Base-by-base conservation (phyloP, 2,888 invertebrate genomes). In the Conistra vaccinii region DNA sequence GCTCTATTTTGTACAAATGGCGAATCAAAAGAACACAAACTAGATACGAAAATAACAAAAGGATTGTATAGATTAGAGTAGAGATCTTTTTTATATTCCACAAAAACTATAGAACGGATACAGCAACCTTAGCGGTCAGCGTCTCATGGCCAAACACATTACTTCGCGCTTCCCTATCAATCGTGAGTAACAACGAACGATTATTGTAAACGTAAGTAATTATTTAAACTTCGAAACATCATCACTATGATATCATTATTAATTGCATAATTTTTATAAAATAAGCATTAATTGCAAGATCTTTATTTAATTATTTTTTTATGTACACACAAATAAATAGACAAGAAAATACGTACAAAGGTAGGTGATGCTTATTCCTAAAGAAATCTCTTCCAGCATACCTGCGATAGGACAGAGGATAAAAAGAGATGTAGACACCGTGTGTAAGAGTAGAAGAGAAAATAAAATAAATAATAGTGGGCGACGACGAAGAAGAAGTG, bases 131-230 rank as follows among this genome's bases (percentile, higher is more conserved):
- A 62, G 67, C 60, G 53, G 73, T 45, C 55, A 48, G 35, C 72
- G 57, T 87, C 88, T 87, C 88, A 88, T 60, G 88, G 88, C 66
- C 89, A 80, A 82, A 84, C 73, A 42, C 69, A 85, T 82, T 84
- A 81, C 58, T 60, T 61, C 60, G 69, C 60, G 72, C 83, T 87
- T 86, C 87, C 80, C 68, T 66, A 17, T n/a, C 17, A 62, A 32
- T 85, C 81, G 74, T 84, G 80, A 81, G 76, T 69, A 70, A 73
- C 61, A 60, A 80, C 70, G 20, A 84, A 87, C 73, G 58, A 78
- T 81, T 80, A 80, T 62, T 77, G 63, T 55, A 58, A 68, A 73
- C 35, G 63, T 81, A 77, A 81, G 63, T 81, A 77, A 81, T 88
- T 85, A 82, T 73, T 82, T 73, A 75, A 70, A 14, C 65, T 69